A percentile compares a stretch with the other conserved stretches of the same genome.
Conservation (phyloP, 2,888 invertebrate species). For the Cheilosia vulpina region DNA sequence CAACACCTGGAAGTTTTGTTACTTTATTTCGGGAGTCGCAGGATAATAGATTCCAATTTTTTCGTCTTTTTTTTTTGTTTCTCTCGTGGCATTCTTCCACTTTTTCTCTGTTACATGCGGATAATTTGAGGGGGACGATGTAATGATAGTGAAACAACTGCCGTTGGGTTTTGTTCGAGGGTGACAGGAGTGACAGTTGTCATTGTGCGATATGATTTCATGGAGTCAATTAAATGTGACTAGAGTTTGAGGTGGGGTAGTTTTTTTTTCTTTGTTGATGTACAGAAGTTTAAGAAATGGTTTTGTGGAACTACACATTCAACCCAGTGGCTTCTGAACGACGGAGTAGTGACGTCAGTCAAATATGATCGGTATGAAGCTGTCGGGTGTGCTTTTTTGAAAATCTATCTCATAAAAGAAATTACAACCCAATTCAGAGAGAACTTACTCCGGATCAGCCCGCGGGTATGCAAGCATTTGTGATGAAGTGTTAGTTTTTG, state of each 20-base stretch:
- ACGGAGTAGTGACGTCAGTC: no score
- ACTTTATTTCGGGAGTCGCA: conserved; percentile 48
- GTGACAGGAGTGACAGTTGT: conserved; percentile 67
- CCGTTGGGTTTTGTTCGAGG: conserved; percentile 44
- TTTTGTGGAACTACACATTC: no score
- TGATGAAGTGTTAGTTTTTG: no score
- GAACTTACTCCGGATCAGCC: no score
- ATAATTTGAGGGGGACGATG: conserved; percentile 61
- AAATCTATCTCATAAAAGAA: no score
- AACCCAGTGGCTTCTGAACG: no score
- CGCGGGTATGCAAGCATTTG: no score
- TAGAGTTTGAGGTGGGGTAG: not conserved
- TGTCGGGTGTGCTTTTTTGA: no score
- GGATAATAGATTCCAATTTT: conserved; percentile 46
- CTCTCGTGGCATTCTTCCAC: conserved; percentile 31
- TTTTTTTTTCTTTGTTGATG: not conserved
- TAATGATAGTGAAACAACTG: conserved; percentile 66
- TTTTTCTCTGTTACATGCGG: conserved; percentile 37
- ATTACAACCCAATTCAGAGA: no score
- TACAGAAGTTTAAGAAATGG: no score
- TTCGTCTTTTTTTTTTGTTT: conserved; percentile 29
- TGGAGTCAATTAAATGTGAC: conserved; percentile 55
- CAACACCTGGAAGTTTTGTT: conserved; percentile 70
- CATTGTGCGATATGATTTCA: conserved; percentile 54
- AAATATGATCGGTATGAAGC: no score